Conservation (phyloP, 2,888 invertebrate genomes). For the Drosophila pseudotalamancana region DNA sequence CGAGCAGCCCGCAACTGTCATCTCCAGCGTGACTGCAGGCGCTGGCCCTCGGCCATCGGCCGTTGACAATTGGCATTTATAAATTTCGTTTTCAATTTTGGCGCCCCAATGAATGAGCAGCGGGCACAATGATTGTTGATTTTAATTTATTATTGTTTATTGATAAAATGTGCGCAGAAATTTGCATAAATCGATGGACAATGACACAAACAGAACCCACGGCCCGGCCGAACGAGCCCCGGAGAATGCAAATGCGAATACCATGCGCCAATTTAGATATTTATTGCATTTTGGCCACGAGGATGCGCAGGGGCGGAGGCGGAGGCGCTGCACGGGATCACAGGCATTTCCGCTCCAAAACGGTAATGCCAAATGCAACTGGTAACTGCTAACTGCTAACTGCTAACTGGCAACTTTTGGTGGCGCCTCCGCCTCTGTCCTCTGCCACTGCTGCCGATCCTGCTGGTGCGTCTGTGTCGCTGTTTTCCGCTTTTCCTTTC, state of each 20-base stretch:
- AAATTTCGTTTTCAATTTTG: conserved; percentile 71
- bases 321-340: conserved; percentile 22
- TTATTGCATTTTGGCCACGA: conserved; percentile 65
- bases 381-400: too few species aligned
- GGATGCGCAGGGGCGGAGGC: too few species aligned
- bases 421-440: conserved; percentile 18
- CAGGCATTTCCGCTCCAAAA: conserved; percentile 43
- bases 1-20: too few species aligned
- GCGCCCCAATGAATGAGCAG: conserved; percentile 12
- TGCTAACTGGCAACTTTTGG: conserved; percentile 37
- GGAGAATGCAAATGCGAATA: conserved; percentile 34
- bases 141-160: conserved; percentile 79
- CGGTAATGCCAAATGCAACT: conserved; percentile 37
- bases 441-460: background rate
- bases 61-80: conserved; percentile 68
- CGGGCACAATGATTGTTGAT: conserved; percentile 58
- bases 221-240: conserved; percentile 15
- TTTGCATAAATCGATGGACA: conserved; percentile 78
- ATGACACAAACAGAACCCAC: conserved; percentile 34
- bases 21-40: conserved; percentile 5
- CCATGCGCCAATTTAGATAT: conserved; percentile 61
- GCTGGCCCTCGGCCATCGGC: conserved; percentile 14
- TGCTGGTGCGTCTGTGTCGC: background rate
- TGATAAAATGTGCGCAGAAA: conserved; percentile 70
- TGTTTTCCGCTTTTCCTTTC: conserved; percentile 65